These are phyloP conservation scores for Sebastiscus albofasciatus DNA, from an alignment of 2,797 vertebrate genomes.

Conservation along the genomic window DNA sequence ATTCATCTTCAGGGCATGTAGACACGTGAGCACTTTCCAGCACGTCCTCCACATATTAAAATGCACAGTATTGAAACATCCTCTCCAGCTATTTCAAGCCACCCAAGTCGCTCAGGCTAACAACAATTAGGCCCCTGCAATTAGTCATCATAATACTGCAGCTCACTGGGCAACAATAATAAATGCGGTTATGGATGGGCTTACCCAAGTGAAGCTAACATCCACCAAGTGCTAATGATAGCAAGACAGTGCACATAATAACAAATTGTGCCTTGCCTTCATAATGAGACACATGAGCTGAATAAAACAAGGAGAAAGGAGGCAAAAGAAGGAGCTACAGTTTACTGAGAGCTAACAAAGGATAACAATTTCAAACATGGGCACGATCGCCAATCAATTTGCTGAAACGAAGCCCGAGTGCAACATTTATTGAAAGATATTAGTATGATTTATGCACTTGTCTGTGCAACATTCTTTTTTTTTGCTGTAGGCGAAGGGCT, in stretches of 20 bases:
- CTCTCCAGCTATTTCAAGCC: constrained; percentile 29
- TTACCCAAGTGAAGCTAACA: constrained; percentile 59
- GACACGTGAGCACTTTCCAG: neutral
- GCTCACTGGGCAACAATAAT: constrained; percentile 52
- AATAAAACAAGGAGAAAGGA: constrained; percentile 28
- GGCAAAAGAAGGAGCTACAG: constrained; percentile 7
- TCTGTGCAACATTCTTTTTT: constrained; percentile 49
- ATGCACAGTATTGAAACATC: constrained; percentile 17
- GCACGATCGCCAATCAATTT: constrained; percentile 29
- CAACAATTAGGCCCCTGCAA: constrained; percentile 57
- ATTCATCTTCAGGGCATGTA: neutral
- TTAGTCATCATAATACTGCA: constrained; percentile 58
- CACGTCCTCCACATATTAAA: neutral
- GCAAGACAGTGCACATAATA: constrained; percentile 48
- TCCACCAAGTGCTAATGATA: constrained; percentile 58
- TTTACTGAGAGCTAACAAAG: constrained; percentile 17
- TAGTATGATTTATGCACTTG: constrained; percentile 58
- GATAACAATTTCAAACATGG: constrained; percentile 26
- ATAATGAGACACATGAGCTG: constrained; percentile 54
- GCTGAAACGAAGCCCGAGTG: constrained; percentile 26
- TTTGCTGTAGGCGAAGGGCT: constrained; percentile 42
- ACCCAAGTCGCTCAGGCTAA: constrained; percentile 36
- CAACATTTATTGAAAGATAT: constrained; percentile 47
- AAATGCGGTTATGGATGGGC: constrained; percentile 53
- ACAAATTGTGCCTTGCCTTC: constrained; percentile 46